Evolutionary conservation across 2,888 invertebrate species (phyloP), one percentile per base, ranked within the genome.

Genomic region (Acleris literana): DNA sequence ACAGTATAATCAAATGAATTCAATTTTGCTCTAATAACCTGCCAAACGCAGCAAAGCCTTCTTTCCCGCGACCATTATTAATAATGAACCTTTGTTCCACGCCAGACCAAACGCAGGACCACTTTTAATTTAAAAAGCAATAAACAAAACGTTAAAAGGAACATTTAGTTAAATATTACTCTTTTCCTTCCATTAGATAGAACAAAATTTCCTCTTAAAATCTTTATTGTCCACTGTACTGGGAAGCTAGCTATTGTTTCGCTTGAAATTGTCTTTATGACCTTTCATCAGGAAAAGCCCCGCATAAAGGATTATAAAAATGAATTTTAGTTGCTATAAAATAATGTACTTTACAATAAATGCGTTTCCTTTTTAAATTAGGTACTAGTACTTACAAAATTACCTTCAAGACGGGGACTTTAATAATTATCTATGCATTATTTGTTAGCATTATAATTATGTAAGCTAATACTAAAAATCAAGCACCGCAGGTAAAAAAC

Each of bases 121-220:
- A 68, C 64, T 70, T 69, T 70, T 71, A 71, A 73, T 71, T 70
- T 65, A 65, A 63, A 72, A 68, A 71, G 70, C 69, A 70, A 71
- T 68, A 69, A 69, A 64, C 69, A 70, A 68, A 70, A 70, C 68
- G 70, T 65, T 73, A 70, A 69, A 68, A 68, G 69, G 69, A 74
- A 69, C 69, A 72, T 75, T 75, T 72, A 44, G 60, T 64, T 59
- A 52, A 63, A 64, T 68, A 68, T 68, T 64, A 68, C 68, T 70
- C 73, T 70, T 72, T 74, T 70, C 70, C 72, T 70, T 75, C 76
- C 76, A 76, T 77, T 75, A 75, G 73, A 70, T 66, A 71, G 70
- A 74, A 74, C 76, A 75, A 77, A 76, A 71, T 74, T 72, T 71
- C 74, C 64, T 69, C 68, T 68, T 70, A 70, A 68, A 70, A 64